Evolutionary conservation across 2,888 invertebrate species (phyloP), one percentile per base, ranked within the genome.

Genomic region (Cerastoderma edule): DNA sequence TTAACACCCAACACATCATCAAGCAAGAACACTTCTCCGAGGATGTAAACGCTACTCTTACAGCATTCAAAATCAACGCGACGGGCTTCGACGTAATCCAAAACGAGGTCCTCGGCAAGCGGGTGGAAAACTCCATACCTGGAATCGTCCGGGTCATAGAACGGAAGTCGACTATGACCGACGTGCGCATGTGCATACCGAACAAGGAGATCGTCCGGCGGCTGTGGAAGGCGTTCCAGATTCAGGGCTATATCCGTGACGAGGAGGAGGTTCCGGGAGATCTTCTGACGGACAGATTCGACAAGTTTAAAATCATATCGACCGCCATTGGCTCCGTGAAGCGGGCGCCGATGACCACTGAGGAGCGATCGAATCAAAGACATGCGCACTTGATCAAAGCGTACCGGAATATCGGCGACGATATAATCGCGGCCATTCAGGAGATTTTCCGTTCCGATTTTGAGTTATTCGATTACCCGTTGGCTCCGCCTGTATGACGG

Each of bases 211-310:
- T 72, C 0, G 54, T 54, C 22, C 22, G 27, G 57, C 35, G 81
- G 24, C 30, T 78, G 1, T 81, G 81, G 81, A 78, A 75, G 56
- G 60, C 81, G 8, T 78, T 81, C 22, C 81, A 81, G 63, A 81
- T 81, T 32, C 81, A 81, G 56, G 81, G 81, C 28, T 78, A 70
- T 67, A 75, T 81, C 30, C 72, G 75, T 48, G 72, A 70, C 28
- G 33, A 65, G 10, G 54, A 44, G 27, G 33, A 57, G 22, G 8
- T 68, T 32, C 76, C 76, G 1, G 33, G 27, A 13, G 28, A 39
- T 6, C 8, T 72, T 27, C 48, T 50, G 1, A 48, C 33, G 0
- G 44, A 33, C 28, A 53, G 1, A n/a, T 74, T 74, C 54, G 35
- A 46, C 30, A 64, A 56, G 28, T 19, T 30, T 1, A 48, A 68